Evolutionary conservation across 2,888 invertebrate genomes (phyloP), one percentile per base, ranked within the genome.

Genomic region (Sesia bembeciformis): DNA sequence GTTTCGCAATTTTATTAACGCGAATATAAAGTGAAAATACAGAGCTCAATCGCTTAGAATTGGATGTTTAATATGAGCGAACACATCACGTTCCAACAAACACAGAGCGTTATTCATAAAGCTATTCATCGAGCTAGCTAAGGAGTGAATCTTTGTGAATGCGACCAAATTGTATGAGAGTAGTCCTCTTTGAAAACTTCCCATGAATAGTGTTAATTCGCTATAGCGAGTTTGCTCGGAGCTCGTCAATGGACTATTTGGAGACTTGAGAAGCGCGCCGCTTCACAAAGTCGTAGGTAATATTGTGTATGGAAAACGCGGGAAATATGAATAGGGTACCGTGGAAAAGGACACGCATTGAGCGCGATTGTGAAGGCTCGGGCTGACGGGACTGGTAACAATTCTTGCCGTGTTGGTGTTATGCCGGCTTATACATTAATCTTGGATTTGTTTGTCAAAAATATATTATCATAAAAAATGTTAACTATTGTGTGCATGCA

Each of bases 121-220:
- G 78, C 84, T 74, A 84, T 87, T 87, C 86, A 86, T 73, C 74
- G 74, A 68, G 74, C 78, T 66, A 72, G 80, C 81, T 85, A 83
- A 88, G 88, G 81, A 86, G 85, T 80, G 84, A 84, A 84, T 88
- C 85, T 89, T 86, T 88, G 81, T 88, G 88, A 89, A 88, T 89
- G 84, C 88, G 81, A 84, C 87, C 85, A 89, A 88, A 89, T 89
- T 89, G 88, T 89, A 88, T 87, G 87, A 85, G 84, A 84, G 85
- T 81, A 85, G 86, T 87, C 85, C 84, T 87, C 87, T 88, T 89
- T 87, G 79, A 88, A 85, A 85, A 86, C 78, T 88, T 85, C 81
- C 79, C 74, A 76, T 89, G 89, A 89, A 89, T 89, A 88, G 88
- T 88, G 88, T 87, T 87, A 87, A 87, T 83, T 88, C 87, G 87